Percentiles rank a stretch among this genome's conserved stretches.
phyloP scores from a whole-genome alignment of 2,113 vertebrate genomes.

The Gobiocypris rarus region DNA sequence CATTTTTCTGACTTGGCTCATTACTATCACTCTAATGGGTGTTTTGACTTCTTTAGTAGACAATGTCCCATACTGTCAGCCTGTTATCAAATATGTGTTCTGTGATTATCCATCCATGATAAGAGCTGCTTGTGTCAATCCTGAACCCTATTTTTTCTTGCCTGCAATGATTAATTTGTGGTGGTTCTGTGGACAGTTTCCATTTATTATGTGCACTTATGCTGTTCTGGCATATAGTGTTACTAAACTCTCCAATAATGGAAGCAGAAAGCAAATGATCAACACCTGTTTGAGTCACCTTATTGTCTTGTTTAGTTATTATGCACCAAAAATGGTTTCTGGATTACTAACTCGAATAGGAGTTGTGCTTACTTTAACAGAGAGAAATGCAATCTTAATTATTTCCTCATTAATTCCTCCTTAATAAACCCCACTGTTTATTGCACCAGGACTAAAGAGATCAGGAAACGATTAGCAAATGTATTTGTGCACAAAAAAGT shows the following conservation, averaged over 20 bases:
- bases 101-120: conserved; percentile 52
- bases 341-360: conserved; percentile 43
- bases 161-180: conserved; percentile 3
- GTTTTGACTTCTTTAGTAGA: not conserved
- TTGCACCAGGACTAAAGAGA: conserved; percentile 51
- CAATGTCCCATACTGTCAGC: conserved; percentile 52
- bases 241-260: conserved; percentile 36
- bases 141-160: conserved; percentile 36
- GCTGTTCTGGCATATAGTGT: conserved; percentile 49
- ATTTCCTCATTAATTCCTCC: conserved; percentile 6
- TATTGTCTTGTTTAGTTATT: conserved; percentile 21
- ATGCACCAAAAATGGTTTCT: conserved; percentile 17
- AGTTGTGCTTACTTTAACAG: conserved; percentile 34
- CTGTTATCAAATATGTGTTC: conserved; percentile 47
- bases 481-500: not conserved
- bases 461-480: conserved; percentile 17
- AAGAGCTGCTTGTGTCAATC: conserved; percentile 52
- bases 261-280: conserved; percentile 38
- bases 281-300: conserved; percentile 41
- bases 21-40: not conserved
- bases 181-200: conserved; percentile 34
- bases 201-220: conserved; percentile 50
- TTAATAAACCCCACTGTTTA: conserved; percentile 51
- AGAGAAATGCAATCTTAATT: conserved; percentile 42
- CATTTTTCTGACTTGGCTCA: conserved; percentile 42